A percentile compares a stretch with the other conserved stretches of the same genome.
These are phyloP conservation scores for Pteromalus puparum DNA, from an alignment of 1,140 invertebrate species.

Conservation along the genomic window DNA sequence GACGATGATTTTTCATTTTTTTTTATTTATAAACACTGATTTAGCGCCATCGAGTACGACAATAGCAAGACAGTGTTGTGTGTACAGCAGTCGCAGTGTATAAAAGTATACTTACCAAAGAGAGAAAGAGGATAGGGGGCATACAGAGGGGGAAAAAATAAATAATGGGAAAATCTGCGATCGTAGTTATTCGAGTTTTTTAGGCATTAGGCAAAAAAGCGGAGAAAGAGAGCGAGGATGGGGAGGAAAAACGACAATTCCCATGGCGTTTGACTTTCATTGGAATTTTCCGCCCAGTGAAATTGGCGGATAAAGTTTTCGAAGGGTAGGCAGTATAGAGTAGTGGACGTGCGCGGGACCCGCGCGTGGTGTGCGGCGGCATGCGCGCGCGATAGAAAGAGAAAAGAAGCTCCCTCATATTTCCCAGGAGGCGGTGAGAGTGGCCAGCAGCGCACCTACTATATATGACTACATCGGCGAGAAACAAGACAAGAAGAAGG, in stretches of 20 bases:
- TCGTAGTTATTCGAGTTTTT: background rate
- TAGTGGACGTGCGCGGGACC: background rate
- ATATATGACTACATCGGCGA: background rate
- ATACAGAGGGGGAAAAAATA: background rate
- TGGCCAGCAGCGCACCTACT: slow-evolving; percentile 41
- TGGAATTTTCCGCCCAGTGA: slow-evolving; percentile 63
- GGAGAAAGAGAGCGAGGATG: background rate
- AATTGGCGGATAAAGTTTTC: slow-evolving; percentile 69
- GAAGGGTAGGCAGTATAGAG: slow-evolving; percentile 52
- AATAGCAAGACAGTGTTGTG: slow-evolving; percentile 39
- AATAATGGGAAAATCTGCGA: background rate
- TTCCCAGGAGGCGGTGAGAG: slow-evolving; percentile 63
- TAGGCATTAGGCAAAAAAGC: background rate
- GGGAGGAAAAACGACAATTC: slow-evolving; percentile 64
- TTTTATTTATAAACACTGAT: slow-evolving; percentile 32
- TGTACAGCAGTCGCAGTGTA: too few species aligned
- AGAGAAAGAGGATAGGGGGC: too few species aligned
- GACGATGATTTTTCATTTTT: slow-evolving; percentile 35
- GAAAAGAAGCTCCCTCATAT: slow-evolving; percentile 67
- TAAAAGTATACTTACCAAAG: too few species aligned
- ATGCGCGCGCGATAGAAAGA: background rate
- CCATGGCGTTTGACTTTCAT: slow-evolving; percentile 68
- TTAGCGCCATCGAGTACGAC: slow-evolving; percentile 39
- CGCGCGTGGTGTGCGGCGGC: too few species aligned
- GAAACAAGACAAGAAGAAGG: background rate